Percentiles rank a stretch among this genome's conserved stretches.
phyloP scores from a whole-genome alignment of 1,140 invertebrate species.

The Orchesella cincta region DNA sequence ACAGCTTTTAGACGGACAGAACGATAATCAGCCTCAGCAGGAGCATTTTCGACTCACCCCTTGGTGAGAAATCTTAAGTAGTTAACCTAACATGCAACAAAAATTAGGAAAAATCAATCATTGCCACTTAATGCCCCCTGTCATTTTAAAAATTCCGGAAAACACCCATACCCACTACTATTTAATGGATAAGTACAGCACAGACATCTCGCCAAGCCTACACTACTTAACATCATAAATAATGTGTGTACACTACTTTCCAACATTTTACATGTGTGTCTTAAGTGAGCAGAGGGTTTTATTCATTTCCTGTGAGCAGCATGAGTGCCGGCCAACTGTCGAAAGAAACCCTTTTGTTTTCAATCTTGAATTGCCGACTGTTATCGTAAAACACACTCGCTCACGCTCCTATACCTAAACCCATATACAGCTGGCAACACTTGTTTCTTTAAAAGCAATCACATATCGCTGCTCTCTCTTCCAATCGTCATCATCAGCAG shows the following conservation, averaged over 20 bases:
- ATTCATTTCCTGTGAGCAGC: not conserved
- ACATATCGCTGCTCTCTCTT: not conserved
- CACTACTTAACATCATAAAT: too few species aligned
- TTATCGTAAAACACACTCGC: not conserved
- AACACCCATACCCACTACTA: not conserved
- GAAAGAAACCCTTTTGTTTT: not conserved
- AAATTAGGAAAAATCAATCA: constrained; percentile 20
- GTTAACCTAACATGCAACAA: constrained; percentile 18
- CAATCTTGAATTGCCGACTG: not conserved
- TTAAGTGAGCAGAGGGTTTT: not conserved
- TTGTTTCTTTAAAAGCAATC: not conserved
- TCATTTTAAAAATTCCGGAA: constrained; percentile 17
- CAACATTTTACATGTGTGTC: not conserved
- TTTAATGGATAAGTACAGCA: not conserved
- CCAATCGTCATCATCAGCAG: not conserved
- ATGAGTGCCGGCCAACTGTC: not conserved
- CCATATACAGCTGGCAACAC: constrained; percentile 16
- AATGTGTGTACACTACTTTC: not conserved
- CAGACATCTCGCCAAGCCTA: too few species aligned
- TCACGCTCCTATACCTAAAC: not conserved
- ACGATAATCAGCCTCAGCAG: too few species aligned
- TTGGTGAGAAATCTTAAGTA: too few species aligned
- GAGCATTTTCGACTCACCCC: too few species aligned
- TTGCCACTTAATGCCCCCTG: not conserved
- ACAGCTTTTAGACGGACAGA: too few species aligned